Evolutionary conservation across 2,888 invertebrate genomes (phyloP).

Genomic region (Hypselothyrea guttata): DNA sequence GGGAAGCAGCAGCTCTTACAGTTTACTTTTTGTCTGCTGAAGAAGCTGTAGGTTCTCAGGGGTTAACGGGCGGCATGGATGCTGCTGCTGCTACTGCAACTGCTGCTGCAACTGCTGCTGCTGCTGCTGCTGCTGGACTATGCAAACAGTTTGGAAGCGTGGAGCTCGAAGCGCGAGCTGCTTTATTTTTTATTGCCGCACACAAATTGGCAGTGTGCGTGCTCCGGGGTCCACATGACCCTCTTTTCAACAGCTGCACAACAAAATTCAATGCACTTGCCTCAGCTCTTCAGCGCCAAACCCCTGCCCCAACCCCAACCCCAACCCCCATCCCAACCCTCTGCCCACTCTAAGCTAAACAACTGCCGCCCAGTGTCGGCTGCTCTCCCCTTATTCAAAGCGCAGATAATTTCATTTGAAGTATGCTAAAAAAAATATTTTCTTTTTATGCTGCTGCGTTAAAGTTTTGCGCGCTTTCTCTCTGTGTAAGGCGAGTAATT

Average conservation of each 20-base stretch:
- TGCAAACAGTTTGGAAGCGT: constrained; percentile 59
- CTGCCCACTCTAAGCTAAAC: neutral
- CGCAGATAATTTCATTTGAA: constrained; percentile 75
- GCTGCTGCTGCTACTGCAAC: constrained; percentile 12
- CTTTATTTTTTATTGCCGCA: constrained; percentile 61
- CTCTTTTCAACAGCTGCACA: constrained; percentile 71
- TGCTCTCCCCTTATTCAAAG: constrained; percentile 37
- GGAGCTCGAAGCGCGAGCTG: constrained; percentile 38
- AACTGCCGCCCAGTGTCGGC: constrained; percentile 12
- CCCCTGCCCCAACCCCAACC: no score
- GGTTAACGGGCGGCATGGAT: constrained; percentile 25
- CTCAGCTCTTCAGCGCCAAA: neutral
- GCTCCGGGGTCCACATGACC: constrained; percentile 61
- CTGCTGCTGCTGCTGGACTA: constrained; percentile 56
- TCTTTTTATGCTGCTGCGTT: constrained; percentile 47
- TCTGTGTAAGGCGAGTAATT: constrained; percentile 61
- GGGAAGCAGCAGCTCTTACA: constrained; percentile 39
- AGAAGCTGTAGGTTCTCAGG: constrained; percentile 48
- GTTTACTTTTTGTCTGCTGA: constrained; percentile 63
- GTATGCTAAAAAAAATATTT: constrained; percentile 69
- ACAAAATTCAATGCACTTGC: constrained; percentile 46
- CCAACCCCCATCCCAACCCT: neutral
- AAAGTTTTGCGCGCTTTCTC: constrained; percentile 54
- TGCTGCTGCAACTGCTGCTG: constrained; percentile 5
- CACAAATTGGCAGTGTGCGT: constrained; percentile 76